Evolutionary conservation across 2,888 invertebrate species (phyloP), one percentile per base, ranked within the genome.

Genomic region (Protonemura montana): DNA sequence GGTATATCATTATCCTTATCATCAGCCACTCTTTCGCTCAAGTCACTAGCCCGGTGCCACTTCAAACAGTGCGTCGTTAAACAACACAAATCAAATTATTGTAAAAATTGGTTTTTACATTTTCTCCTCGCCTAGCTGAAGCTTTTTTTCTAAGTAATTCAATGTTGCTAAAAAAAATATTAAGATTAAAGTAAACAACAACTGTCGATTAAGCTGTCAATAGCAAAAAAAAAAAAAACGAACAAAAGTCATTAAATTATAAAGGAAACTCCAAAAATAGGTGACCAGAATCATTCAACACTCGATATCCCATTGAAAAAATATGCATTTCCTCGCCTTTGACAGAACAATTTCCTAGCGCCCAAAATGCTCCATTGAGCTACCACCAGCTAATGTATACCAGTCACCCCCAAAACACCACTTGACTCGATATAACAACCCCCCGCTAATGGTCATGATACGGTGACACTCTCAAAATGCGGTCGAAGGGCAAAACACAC

Each of bases 301-400:
- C 59, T 7, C 41, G 21, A 10, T 16, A 59, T 10, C 59, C 16
- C 3, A 10, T 59, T 21, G 13, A 59, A 59, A 59, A 59, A 7
- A 13, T 21, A 13, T 10, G 59, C 59, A 59, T 21, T 16, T 59
- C 59, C 59, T 59, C 59, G 21, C 7, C 21, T 59, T 21, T 82
- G 82, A 41, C 82, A 82, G 82, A 21, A 25, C 35, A 82, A 82
- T 82, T 82, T 82, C 82, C 82, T 16, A n/a, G 26, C 21, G 7
- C 10, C 82, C 13, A 59, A 59, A 59, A 59, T 59, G 13, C 35
- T 13, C 3, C 25, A 29, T 82, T 28, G 21, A 21, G 42, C 5
- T 41, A 30, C 82, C 41, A 41, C 41, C 41, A 21, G 3, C 41
- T 82, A 41, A 78, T 41, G 82, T 7, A n/a, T n/a, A 30, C 82